phyloP scores from a whole-genome alignment of 2,888 invertebrate genomes.

The Pristionchus entomophagus region DNA sequence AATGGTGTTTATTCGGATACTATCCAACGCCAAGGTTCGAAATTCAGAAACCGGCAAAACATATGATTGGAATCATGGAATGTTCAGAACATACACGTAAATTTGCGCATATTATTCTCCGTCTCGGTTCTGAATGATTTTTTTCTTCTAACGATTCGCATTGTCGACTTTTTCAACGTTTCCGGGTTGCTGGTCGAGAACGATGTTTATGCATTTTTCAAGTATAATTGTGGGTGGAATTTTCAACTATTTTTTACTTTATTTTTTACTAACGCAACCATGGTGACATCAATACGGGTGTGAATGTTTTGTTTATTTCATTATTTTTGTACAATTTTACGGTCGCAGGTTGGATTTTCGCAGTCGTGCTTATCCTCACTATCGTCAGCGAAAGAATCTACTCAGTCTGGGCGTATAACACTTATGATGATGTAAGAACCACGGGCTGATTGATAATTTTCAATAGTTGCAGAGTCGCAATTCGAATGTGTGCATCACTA shows the following conservation, averaged over 20 bases:
- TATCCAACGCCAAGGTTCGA: background rate
- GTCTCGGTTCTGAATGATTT: conserved; percentile 2
- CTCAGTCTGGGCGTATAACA: background rate
- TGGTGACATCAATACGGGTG: too few species aligned
- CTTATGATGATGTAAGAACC: background rate
- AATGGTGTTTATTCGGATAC: background rate
- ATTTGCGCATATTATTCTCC: background rate
- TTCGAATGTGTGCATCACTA: background rate
- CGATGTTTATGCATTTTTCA: background rate
- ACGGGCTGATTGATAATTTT: too few species aligned
- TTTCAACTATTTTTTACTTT: too few species aligned
- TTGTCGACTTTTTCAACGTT: background rate
- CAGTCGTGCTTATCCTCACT: background rate
- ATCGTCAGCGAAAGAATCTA: background rate
- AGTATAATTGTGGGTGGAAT: conserved; percentile 5
- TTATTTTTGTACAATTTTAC: too few species aligned
- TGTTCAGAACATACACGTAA: background rate
- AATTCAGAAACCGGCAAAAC: too few species aligned
- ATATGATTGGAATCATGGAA: too few species aligned
- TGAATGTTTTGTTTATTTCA: too few species aligned
- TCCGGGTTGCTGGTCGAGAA: conserved; percentile 12
- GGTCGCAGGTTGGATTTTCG: background rate
- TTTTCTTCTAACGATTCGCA: background rate
- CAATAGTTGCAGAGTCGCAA: background rate
- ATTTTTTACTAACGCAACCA: too few species aligned